Evolutionary conservation across 1,140 invertebrate species (phyloP).

Genomic region (Drosophila leontia): DNA sequence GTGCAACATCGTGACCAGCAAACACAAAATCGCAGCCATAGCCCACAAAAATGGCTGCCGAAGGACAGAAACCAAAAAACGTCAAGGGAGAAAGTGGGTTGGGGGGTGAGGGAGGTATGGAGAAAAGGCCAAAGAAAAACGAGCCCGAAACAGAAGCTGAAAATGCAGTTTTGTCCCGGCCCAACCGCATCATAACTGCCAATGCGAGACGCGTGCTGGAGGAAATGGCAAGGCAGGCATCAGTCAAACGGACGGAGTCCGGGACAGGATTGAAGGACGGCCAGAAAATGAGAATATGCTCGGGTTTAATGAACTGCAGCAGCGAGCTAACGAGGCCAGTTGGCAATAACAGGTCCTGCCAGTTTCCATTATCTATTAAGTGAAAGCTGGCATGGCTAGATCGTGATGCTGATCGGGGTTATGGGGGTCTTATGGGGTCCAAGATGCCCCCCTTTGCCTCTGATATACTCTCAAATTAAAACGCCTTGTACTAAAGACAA

Average conservation of each 20-base stretch:
- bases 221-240: conserved; percentile 26
- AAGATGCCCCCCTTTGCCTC: no score
- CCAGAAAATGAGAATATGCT: conserved; percentile 15
- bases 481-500: no score
- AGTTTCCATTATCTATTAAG: background rate
- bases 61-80: conserved; percentile 14
- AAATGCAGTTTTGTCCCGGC: conserved; percentile 34
- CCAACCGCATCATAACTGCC: conserved; percentile 49
- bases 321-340: conserved; percentile 1
- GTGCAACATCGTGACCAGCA: conserved; percentile 64
- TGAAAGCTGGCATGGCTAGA: background rate
- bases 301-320: conserved; percentile 33
- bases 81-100: background rate
- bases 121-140: conserved; percentile 9
- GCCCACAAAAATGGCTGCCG: conserved; percentile 32
- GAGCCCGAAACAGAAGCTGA: conserved; percentile 17
- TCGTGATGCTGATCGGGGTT: background rate
- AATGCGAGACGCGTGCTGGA: conserved; percentile 34
- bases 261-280: background rate
- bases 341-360: no score
- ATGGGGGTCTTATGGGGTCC: no score
- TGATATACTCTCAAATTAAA: no score
- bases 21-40: conserved; percentile 46
- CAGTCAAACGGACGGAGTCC: conserved; percentile 3
- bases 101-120: no score